A percentile compares a stretch with the other conserved stretches of the same genome.
Evolutionary conservation across 2,113 vertebrate genomes (phyloP).

Genomic region (Genyomyrus donnyi): DNA sequence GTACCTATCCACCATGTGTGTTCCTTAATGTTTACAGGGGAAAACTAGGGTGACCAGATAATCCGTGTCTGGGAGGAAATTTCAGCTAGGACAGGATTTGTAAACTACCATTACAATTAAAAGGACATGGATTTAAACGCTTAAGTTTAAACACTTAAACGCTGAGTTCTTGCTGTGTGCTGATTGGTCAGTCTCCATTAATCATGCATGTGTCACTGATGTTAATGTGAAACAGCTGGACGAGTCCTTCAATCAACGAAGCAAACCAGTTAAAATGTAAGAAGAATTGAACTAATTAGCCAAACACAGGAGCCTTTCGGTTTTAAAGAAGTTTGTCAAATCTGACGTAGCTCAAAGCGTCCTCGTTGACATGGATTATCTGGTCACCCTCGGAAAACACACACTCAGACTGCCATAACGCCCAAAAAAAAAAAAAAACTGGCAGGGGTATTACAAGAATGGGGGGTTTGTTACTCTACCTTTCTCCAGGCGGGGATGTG

Average conservation of each 20-base stretch:
- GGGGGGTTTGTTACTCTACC: slow-evolving; percentile 63
- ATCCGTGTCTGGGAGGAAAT: background rate
- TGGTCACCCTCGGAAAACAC: background rate
- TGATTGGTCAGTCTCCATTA: background rate
- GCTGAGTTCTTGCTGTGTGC: background rate
- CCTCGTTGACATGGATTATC: background rate
- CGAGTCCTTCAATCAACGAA: background rate
- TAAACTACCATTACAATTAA: background rate
- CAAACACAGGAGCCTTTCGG: background rate
- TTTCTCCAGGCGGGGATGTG: slow-evolving; percentile 88
- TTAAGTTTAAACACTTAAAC: background rate
- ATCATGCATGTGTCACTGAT: background rate
- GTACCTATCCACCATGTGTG: background rate
- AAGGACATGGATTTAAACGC: background rate
- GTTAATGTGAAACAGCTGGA: background rate
- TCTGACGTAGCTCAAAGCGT: background rate
- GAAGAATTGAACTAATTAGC: background rate
- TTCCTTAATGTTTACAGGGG: background rate
- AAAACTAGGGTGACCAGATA: background rate
- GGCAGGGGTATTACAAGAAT: background rate
- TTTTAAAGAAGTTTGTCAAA: background rate
- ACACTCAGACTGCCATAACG: background rate
- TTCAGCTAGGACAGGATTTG: background rate
- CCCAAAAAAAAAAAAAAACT: background rate
- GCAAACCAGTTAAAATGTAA: background rate